These are phyloP conservation scores for Nemotelus pantherinus DNA, from an alignment of 2,888 invertebrate genomes.

Conservation along the genomic window DNA sequence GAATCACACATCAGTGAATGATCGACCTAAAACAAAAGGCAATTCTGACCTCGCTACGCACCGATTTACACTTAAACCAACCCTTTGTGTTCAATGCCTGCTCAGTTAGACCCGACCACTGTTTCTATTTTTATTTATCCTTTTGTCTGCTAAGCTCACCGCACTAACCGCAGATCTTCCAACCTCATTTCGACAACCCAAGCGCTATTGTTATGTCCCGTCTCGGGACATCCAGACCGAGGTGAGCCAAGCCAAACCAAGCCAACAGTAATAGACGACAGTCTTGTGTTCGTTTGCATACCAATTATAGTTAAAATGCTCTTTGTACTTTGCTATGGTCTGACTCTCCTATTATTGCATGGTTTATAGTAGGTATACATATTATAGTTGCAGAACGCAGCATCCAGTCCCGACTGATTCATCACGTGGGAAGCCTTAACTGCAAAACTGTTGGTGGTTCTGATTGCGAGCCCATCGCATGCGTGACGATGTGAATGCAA, in stretches of 20 bases:
- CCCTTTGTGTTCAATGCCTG: slow-evolving; percentile 13
- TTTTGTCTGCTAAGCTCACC: slow-evolving; percentile 10
- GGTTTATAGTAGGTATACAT: too few relatives aligned
- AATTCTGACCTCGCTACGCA: slow-evolving; percentile 21
- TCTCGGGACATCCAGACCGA: too few relatives aligned
- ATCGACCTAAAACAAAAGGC: slow-evolving; percentile 13
- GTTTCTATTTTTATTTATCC: slow-evolving; percentile 3
- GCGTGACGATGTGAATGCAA: slow-evolving; percentile 39
- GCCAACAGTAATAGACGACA: slow-evolving; percentile 8
- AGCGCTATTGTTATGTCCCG: slow-evolving; percentile 13
- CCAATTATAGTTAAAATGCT: slow-evolving; percentile 30
- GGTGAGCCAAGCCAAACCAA: neutral
- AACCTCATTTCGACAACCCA: slow-evolving; percentile 15
- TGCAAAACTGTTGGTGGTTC: neutral
- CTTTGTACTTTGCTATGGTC: slow-evolving; percentile 1
- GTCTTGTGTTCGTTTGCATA: neutral
- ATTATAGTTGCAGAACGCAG: neutral
- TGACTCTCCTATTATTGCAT: neutral
- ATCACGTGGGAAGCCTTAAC: slow-evolving; percentile 40
- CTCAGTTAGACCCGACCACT: slow-evolving; percentile 1
- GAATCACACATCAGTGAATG: neutral
- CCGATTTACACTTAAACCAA: slow-evolving; percentile 15
- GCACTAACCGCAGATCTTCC: slow-evolving; percentile 20
- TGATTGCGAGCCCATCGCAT: slow-evolving; percentile 4
- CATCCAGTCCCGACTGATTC: slow-evolving; percentile 1